phyloP scores from a whole-genome alignment of 2,888 invertebrate genomes.

The Mythimna pallens region DNA sequence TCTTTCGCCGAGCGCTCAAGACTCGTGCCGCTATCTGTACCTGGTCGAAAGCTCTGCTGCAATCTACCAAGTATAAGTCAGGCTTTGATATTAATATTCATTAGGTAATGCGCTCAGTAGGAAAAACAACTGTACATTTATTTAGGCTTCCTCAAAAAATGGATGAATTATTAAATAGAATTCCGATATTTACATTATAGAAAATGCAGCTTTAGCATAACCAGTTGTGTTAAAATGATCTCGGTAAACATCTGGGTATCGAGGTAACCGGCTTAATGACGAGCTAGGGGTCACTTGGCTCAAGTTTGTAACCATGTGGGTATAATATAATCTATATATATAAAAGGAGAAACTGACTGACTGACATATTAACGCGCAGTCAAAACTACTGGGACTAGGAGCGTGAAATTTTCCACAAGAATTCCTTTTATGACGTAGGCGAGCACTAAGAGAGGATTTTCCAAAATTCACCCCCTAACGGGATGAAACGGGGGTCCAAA shows the following conservation, averaged over 20 bases:
- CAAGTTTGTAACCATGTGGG: neutral
- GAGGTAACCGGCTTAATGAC: slow-evolving; percentile 39
- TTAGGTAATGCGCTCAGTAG: neutral
- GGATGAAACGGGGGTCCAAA: no score
- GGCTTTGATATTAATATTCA: neutral
- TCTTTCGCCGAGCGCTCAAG: neutral
- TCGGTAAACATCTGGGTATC: slow-evolving; percentile 35
- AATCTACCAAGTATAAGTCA: neutral
- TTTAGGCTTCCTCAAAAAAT: slow-evolving; percentile 11
- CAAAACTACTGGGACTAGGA: no score
- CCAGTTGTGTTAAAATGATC: slow-evolving; percentile 40
- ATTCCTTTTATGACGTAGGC: no score
- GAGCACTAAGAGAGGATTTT: no score
- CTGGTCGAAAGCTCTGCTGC: neutral
- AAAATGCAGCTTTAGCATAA: slow-evolving; percentile 47
- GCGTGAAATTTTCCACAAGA: no score
- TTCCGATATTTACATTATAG: slow-evolving; percentile 38
- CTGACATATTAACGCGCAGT: no score
- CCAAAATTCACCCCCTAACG: no score
- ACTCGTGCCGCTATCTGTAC: no score
- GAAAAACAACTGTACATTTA: slow-evolving; percentile 17
- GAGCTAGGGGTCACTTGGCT: slow-evolving; percentile 23
- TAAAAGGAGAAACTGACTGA: no score
- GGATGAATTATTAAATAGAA: slow-evolving; percentile 16
- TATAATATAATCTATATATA: neutral